Conservation (phyloP, 2,888 invertebrate genomes). For the Ptycholaimellus sp. region DNA sequence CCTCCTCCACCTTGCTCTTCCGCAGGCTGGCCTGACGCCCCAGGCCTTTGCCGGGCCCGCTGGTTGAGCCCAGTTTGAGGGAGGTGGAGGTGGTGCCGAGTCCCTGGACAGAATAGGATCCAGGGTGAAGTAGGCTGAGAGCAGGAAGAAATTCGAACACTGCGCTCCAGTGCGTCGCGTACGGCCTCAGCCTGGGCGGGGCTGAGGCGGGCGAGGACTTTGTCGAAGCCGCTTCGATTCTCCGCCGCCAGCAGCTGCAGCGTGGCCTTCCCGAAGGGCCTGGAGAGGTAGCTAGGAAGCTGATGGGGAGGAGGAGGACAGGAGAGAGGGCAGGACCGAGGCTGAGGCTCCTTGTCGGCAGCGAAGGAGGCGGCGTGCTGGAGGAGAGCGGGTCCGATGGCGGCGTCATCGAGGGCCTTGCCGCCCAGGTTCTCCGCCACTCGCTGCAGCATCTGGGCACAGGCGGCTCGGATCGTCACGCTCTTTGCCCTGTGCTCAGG, state of each 20-base stretch:
- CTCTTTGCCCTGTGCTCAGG: slow-evolving; percentile 59
- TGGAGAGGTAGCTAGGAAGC: too few species aligned
- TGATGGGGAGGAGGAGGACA: too few species aligned
- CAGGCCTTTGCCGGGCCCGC: too few species aligned
- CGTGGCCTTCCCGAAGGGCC: slow-evolving; percentile 4
- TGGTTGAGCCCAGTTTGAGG: not conserved
- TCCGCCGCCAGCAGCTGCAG: slow-evolving; percentile 2
- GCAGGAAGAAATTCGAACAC: too few species aligned
- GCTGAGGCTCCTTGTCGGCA: slow-evolving; percentile 60
- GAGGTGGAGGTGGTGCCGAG: not conserved
- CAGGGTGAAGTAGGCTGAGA: too few species aligned
- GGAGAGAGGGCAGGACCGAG: slow-evolving; percentile 44
- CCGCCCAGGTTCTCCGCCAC: slow-evolving; percentile 50
- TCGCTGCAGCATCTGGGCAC: slow-evolving; percentile 49
- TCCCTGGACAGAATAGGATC: not conserved
- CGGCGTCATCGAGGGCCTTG: slow-evolving; percentile 44
- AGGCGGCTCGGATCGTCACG: slow-evolving; percentile 56
- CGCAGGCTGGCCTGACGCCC: too few species aligned
- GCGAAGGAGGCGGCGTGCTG: too few species aligned
- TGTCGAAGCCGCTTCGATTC: not conserved
- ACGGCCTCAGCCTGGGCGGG: not conserved
- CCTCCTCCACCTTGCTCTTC: too few species aligned
- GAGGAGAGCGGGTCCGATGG: too few species aligned
- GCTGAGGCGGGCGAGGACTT: not conserved
- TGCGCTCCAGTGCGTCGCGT: not conserved